Evolutionary conservation across 1,140 invertebrate genomes (phyloP), one percentile per base, ranked within the genome.

Genomic region (Penaeus japonicus): DNA sequence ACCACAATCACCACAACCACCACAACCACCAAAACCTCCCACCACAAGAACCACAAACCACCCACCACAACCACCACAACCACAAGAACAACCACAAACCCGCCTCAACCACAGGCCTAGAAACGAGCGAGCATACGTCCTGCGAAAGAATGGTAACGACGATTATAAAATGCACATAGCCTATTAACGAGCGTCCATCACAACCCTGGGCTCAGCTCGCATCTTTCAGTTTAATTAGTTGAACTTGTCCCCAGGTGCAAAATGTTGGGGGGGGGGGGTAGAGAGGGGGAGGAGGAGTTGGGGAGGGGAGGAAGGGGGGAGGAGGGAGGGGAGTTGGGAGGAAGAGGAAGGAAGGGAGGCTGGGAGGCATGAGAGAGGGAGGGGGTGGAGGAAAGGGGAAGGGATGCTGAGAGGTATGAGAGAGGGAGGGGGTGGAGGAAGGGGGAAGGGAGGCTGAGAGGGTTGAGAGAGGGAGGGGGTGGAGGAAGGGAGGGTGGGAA

Each of bases 221-320:
- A 39, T 84, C 82, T 84, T 83, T 83, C 59, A 65, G 57, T 83
- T 83, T 84, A 84, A 84, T 84, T 84, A 84, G 82, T 12, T 70
- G 24, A 84, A 39, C 79, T 70, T 27, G 20, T 53, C 62, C 82
- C 35, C 62, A 84, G 59, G 82, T 84, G 82, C 27, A 70, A 84
- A 84, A 70, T 59, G 82, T 59, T 47, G 55, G 57, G 24, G 12
- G 30, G 27, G n/a, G 20, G 47, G 30, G 77, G n/a, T 17, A 54
- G 35, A 35, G 24, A 30, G 70, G 70, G 70, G 18, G 4, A 30
- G 35, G 27, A 15, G 15, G 22, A 27, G 20, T 22, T 24, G 62
- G 20, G 5, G 62, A 10, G n/a, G 30, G 30, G n/a, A 22, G 62
- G 22, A 70, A 78, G 27, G 24, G 24, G 32, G 18, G 78, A 39